These are phyloP conservation scores for Thelaira solivaga DNA, from an alignment of 2,888 invertebrate genomes.

Conservation along the genomic window DNA sequence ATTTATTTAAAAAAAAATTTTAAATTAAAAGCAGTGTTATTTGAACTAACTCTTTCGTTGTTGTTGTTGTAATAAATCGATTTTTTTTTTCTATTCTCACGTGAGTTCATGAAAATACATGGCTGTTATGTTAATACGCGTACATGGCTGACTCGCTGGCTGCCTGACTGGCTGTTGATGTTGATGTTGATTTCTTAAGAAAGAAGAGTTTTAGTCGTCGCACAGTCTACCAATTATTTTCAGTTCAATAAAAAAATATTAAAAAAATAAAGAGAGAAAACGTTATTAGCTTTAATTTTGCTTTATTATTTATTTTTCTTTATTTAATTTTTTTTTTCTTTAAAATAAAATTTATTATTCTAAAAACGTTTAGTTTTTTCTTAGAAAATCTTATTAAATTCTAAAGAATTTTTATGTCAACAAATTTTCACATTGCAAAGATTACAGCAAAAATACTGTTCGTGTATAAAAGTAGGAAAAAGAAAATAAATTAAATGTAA, in stretches of 20 bases:
- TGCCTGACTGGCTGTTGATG: no score
- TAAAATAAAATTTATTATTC: constrained; percentile 27
- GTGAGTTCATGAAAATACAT: no score
- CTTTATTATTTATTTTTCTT: not conserved
- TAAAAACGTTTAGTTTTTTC: constrained; percentile 35
- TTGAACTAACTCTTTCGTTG: no score
- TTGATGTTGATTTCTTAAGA: not conserved
- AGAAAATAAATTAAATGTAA: not conserved
- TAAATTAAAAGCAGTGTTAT: no score
- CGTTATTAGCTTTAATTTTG: constrained; percentile 30
- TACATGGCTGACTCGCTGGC: no score
- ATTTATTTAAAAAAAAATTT: no score
- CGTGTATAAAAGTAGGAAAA: not conserved
- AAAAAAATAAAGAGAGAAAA: not conserved
- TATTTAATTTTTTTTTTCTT: not conserved
- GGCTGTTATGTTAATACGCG: not conserved
- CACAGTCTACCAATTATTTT: constrained; percentile 35
- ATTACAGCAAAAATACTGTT: constrained; percentile 29
- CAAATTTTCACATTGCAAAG: constrained; percentile 39
- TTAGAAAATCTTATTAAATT: constrained; percentile 40
- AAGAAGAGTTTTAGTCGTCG: constrained; percentile 30
- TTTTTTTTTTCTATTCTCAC: no score
- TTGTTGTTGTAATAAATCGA: no score
- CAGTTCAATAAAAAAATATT: not conserved
- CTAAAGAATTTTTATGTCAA: constrained; percentile 42